Conservation (phyloP, 1,140 invertebrate genomes). For the Penaeus indicus region DNA sequence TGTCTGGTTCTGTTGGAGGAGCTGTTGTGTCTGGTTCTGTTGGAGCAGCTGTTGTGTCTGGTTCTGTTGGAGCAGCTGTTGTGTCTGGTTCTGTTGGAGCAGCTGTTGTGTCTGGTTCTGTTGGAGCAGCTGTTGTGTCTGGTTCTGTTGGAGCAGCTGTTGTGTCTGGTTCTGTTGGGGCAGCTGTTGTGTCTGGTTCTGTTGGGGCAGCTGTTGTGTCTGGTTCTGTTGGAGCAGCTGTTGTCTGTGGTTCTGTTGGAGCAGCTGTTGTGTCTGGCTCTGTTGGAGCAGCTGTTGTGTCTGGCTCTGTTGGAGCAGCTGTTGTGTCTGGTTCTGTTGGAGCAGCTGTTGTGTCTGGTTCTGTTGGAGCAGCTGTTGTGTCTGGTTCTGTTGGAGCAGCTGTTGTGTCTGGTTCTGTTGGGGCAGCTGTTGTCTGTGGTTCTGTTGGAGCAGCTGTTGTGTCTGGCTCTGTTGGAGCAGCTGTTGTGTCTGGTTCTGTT, state of each 20-base stretch:
- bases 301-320: neutral
- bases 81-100: neutral
- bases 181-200: neutral
- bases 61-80: neutral
- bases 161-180: neutral
- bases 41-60: neutral
- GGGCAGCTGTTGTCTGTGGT: too few species aligned
- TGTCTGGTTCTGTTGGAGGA: neutral
- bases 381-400: constrained; percentile 3
- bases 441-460: too few species aligned
- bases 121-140: too few species aligned
- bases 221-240: neutral
- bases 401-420: neutral
- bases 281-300: constrained; percentile 1
- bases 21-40: neutral
- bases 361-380: neutral
- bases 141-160: constrained; percentile 6
- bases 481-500: too few species aligned
- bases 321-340: neutral
- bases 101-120: neutral
- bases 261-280: neutral
- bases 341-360: neutral
- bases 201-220: neutral
- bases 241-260: neutral
- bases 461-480: too few species aligned